Conservation (phyloP, 2,797 vertebrate species). For the Eulemur mongoz region DNA sequence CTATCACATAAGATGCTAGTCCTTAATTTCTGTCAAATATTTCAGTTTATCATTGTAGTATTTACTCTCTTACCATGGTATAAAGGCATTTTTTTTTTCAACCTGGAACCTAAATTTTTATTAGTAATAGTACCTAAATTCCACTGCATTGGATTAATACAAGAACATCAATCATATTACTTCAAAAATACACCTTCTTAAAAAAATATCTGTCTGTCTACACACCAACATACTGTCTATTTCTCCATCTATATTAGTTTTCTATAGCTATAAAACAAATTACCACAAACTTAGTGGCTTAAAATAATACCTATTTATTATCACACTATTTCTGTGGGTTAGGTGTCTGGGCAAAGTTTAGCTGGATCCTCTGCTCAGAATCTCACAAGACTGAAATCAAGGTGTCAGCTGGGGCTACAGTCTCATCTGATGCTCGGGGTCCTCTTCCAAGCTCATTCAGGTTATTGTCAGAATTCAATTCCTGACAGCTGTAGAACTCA, state of each 20-base stretch:
- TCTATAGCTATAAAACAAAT: not conserved
- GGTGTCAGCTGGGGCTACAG: not conserved
- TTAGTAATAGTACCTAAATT: not conserved
- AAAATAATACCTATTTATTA: not conserved
- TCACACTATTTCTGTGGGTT: not conserved
- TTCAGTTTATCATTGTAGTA: not conserved
- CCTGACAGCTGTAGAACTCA: not conserved
- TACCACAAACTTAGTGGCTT: not conserved
- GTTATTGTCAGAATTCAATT: not conserved
- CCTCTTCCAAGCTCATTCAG: not conserved
- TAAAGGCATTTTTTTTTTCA: not conserved
- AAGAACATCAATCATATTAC: constrained; percentile 2
- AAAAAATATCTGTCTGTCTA: not conserved
- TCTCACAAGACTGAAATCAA: not conserved
- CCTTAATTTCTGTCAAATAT: not conserved
- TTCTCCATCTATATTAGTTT: not conserved
- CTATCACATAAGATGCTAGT: not conserved
- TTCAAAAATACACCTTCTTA: not conserved
- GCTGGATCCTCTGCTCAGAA: not conserved
- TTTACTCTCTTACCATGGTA: not conserved
- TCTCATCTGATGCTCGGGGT: not conserved
- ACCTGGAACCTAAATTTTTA: not conserved
- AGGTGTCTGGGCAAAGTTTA: not conserved
- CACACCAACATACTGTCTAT: not conserved
- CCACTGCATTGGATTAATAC: not conserved